These are phyloP conservation scores for Panzeria rudis DNA, from an alignment of 2,888 invertebrate species.

Conservation along the genomic window DNA sequence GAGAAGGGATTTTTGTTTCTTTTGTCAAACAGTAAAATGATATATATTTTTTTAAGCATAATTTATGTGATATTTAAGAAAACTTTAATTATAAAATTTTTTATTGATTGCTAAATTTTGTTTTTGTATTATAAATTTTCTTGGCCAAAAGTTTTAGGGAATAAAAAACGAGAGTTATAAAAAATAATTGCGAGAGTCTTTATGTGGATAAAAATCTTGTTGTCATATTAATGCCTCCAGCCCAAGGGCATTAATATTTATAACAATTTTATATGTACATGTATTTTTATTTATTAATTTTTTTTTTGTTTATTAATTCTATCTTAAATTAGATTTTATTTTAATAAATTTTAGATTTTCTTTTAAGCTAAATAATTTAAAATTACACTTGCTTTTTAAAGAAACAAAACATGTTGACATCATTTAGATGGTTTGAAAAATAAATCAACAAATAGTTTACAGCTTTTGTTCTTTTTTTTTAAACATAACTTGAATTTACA, in stretches of 20 bases:
- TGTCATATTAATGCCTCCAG: conserved; percentile 67
- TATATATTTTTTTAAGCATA: conserved; percentile 18
- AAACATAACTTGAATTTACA: conserved; percentile 27
- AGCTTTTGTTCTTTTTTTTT: conserved; percentile 19
- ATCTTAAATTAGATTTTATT: conserved; percentile 9
- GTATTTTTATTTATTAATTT: conserved; percentile 30
- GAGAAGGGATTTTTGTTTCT: conserved; percentile 24
- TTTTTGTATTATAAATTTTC: conserved; percentile 4
- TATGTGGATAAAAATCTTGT: conserved; percentile 50
- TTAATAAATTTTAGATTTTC: conserved; percentile 26
- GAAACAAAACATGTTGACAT: background rate
- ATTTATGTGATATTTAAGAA: conserved; percentile 55
- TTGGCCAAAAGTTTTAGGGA: background rate
- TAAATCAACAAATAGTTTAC: background rate
- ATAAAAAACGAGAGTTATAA: conserved; percentile 17
- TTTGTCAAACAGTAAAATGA: background rate
- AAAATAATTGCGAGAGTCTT: conserved; percentile 27
- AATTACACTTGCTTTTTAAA: background rate
- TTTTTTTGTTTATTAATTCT: conserved; percentile 38
- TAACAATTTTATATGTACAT: conserved; percentile 37
- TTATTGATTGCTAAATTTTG: conserved; percentile 11
- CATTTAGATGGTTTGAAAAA: background rate
- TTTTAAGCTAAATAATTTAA: conserved; percentile 13
- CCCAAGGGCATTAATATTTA: conserved; percentile 64
- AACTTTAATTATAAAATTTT: conserved; percentile 13